Percentiles rank a stretch among this genome's conserved stretches.
phyloP scores from a whole-genome alignment of 2,888 invertebrate species.

The Adelphocoris suturalis region DNA sequence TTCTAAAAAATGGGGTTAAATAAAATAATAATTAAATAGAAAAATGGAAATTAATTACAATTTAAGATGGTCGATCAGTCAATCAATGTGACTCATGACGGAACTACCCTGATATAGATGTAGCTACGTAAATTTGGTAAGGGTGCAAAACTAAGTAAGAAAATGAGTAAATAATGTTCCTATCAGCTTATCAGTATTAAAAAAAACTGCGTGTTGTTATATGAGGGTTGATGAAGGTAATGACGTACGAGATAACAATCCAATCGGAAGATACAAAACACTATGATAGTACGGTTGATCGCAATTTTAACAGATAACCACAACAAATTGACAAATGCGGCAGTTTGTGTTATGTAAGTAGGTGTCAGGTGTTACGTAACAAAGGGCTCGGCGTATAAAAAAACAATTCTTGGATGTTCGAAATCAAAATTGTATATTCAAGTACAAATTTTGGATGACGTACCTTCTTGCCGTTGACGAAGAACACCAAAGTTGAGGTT shows the following conservation, averaged over 20 bases:
- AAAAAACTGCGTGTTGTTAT: neutral
- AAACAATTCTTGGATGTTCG: neutral
- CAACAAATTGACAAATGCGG: neutral
- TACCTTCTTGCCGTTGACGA: conserved; percentile 71
- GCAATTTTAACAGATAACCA: neutral
- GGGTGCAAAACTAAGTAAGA: no score
- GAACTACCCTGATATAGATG: no score
- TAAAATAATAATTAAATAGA: no score
- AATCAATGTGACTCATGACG: no score
- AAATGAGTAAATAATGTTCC: no score
- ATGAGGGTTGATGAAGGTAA: neutral
- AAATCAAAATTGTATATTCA: neutral
- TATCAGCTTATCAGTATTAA: neutral
- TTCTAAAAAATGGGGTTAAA: no score
- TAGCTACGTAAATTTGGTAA: no score
- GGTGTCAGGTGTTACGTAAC: neutral
- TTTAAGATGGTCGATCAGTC: no score
- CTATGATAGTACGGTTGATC: neutral
- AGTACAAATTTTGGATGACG: neutral
- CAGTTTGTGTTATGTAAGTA: neutral
- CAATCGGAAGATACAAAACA: neutral
- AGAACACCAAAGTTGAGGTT: conserved; percentile 60
- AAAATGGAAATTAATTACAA: no score
- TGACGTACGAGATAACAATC: neutral
- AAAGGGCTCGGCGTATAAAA: neutral